phyloP scores from a whole-genome alignment of 64 coral and sea anemone genomes.

The Astreopora myriophthalma region DNA sequence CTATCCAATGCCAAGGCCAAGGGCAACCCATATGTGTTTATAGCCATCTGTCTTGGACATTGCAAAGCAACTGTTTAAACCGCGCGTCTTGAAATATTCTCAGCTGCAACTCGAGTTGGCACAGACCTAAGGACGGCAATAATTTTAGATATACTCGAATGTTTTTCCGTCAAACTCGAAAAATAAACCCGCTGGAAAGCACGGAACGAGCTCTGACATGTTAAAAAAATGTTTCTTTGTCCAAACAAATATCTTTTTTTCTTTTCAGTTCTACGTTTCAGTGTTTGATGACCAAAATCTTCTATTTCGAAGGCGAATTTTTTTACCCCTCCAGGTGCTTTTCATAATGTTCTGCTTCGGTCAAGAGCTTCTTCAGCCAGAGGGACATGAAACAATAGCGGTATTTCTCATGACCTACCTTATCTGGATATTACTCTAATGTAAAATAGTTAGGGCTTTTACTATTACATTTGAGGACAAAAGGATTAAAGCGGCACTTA shows the following conservation, averaged over 20 bases:
- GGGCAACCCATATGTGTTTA: background rate
- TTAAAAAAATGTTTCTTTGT: background rate
- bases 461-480: background rate
- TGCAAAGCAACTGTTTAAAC: too few relatives aligned
- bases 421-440: background rate
- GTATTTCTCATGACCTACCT: background rate
- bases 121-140: too few relatives aligned
- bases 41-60: too few relatives aligned
- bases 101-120: too few relatives aligned
- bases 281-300: too few relatives aligned
- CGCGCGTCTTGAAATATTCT: too few relatives aligned
- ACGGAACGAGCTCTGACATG: background rate
- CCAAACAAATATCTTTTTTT: background rate
- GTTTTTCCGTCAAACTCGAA: background rate
- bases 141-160: too few relatives aligned
- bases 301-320: too few relatives aligned
- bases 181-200: background rate
- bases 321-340: too few relatives aligned
- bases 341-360: too few relatives aligned
- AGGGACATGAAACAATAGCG: too few relatives aligned
- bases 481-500: background rate
- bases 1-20: conserved; percentile 2
- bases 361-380: too few relatives aligned
- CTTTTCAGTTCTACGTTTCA: background rate
- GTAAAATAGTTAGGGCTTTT: background rate